Percentiles rank a stretch among this genome's conserved stretches.
phyloP scores from a whole-genome alignment of 2,113 vertebrate species.

The Chaetorhynchus papuensis region DNA sequence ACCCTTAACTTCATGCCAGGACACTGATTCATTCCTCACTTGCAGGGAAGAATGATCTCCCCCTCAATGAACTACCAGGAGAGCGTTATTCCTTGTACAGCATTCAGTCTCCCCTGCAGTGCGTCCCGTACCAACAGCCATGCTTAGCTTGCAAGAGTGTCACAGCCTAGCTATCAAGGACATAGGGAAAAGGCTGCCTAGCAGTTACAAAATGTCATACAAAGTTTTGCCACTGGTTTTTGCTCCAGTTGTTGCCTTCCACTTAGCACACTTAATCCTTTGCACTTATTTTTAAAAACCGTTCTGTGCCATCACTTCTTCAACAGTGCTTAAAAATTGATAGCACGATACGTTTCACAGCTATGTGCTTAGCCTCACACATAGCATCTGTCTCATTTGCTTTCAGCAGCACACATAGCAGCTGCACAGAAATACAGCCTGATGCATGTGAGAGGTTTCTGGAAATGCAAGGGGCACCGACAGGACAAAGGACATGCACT shows the following conservation, averaged over 20 bases:
- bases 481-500: accelerated
- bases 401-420: background rate
- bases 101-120: background rate
- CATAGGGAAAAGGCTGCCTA: background rate
- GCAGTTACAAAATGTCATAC: background rate
- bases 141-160: background rate
- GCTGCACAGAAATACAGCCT: background rate
- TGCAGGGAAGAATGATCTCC: background rate
- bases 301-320: background rate
- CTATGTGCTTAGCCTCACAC: background rate
- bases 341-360: background rate
- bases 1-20: background rate
- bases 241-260: background rate
- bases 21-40: background rate
- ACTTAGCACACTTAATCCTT: background rate
- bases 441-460: accelerated
- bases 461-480: accelerated
- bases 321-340: background rate
- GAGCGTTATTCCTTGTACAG: background rate
- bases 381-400: background rate
- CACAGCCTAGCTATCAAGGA: background rate
- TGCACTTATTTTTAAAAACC: background rate
- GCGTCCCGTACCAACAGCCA: background rate
- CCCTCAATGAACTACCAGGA: background rate
- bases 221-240: background rate